Conservation (phyloP, 2,113 vertebrate genomes). For the Pogona vitticeps region DNA sequence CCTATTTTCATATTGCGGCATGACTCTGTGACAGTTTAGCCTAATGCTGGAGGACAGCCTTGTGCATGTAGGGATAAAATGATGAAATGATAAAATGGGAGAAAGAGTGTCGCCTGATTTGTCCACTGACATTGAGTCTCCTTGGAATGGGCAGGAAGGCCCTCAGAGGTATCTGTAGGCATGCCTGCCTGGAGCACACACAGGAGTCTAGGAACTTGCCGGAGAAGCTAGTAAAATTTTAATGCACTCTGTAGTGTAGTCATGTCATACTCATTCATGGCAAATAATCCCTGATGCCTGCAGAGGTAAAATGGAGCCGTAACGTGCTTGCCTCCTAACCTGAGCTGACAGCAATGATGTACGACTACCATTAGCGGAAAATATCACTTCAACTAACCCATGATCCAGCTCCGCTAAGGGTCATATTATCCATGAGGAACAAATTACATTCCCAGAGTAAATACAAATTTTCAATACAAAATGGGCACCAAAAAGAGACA, state of each 20-base stretch:
- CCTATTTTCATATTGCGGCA: background rate
- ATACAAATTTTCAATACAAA: constrained; percentile 98
- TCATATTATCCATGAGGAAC: constrained; percentile 99
- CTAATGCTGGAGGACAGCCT: constrained; percentile 46
- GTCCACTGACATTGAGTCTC: constrained; percentile 81
- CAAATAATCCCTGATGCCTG: constrained; percentile 99
- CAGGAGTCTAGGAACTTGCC: constrained; percentile 85
- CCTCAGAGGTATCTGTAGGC: constrained; percentile 85
- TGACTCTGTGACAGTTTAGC: constrained; percentile 22
- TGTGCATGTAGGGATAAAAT: constrained; percentile 21
- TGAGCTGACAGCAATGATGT: constrained; percentile 99
- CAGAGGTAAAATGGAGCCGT: constrained; percentile 99
- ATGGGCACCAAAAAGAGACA: too few species aligned
- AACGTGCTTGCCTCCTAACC: constrained; percentile 99
- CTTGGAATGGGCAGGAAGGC: constrained; percentile 84
- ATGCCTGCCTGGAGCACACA: constrained; percentile 80
- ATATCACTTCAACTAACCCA: constrained; percentile 99
- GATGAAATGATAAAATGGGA: background rate
- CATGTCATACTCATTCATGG: constrained; percentile 99
- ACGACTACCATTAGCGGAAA: constrained; percentile 99
- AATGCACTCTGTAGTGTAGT: constrained; percentile 98
- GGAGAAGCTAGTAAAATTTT: constrained; percentile 98
- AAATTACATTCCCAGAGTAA: constrained; percentile 99
- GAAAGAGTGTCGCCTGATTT: constrained; percentile 66
- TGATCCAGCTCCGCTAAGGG: constrained; percentile 99